Base-by-base conservation (phyloP, 2,113 vertebrate species). In the Sorex araneus region DNA sequence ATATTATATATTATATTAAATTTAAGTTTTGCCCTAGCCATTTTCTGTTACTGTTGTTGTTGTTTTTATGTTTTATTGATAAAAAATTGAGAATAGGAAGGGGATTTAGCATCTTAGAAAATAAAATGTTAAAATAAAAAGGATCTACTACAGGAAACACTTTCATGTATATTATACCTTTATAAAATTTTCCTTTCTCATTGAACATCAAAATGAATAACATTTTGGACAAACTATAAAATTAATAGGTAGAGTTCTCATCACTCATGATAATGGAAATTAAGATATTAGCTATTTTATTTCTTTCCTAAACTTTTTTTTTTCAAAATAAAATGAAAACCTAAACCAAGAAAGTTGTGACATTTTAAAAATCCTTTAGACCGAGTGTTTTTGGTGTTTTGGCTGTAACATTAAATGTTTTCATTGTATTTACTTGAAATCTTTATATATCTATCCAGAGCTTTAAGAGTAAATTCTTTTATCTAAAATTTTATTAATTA, bases 11-110 rank as follows among this genome's bases (percentile, higher is more conserved):
- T n/a, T n/a, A n/a, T n/a, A n/a, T n/a, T n/a, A n/a, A 50, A 50
- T 50, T 94, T 87, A 32, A 54, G 85, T 95, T 71, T 94, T 28
- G 63, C 84, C 36, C 40, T 88, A 69, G 18, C n/a, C 8, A 60
- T 34, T 0, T 75, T 95, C n/a, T n/a, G n/a, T 87, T 90, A 40
- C 30, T 3, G 47, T 50, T 50, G 47, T 47, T 47, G 45, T 50
- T 50, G 13, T 50, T 50, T 50, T 34, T 84, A 63, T 8, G 87
- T 77, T 47, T 64, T 89, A 34, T 77, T 50, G 34, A 12, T n/a
- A 82, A 66, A 30, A 70, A 2, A 54, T n/a, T 94, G 3, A 70
- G 3, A 80, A 19, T 32, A 66, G 19, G 18, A 90, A 64, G 5
- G 10, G 6, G 3, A 25, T 25, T 91, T 36, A 86, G 81, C 7